These are phyloP conservation scores for Neria commutata DNA, from an alignment of 2,888 invertebrate genomes.

Conservation along the genomic window DNA sequence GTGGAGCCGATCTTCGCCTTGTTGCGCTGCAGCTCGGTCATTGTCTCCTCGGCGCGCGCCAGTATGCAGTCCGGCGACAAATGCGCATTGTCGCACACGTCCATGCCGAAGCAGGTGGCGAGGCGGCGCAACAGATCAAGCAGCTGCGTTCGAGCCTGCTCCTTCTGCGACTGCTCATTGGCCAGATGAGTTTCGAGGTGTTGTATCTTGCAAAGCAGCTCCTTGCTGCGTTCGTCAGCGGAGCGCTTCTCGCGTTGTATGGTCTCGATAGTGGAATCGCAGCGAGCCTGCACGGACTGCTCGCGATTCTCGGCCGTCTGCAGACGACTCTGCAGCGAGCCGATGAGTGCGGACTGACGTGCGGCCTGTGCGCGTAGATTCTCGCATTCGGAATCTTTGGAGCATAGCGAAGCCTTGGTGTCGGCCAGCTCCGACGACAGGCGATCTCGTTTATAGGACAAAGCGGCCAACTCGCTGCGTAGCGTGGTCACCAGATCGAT, in stretches of 20 bases:
- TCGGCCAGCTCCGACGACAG: constrained; percentile 77
- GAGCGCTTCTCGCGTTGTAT: constrained; percentile 75
- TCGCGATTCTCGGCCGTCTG: constrained; percentile 81
- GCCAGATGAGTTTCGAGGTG: constrained; percentile 74
- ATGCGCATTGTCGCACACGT: constrained; percentile 72
- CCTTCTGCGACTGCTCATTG: constrained; percentile 77
- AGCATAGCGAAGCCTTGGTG: constrained; percentile 72
- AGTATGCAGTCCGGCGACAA: constrained; percentile 74
- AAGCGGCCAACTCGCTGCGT: constrained; percentile 81
- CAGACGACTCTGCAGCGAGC: constrained; percentile 78
- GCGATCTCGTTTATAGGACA: constrained; percentile 84
- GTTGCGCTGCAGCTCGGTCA: constrained; percentile 73
- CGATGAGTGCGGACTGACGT: constrained; percentile 79
- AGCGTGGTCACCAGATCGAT: constrained; percentile 77
- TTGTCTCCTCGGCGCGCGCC: constrained; percentile 78
- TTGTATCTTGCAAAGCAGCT: constrained; percentile 76
- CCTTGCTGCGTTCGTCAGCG: constrained; percentile 78
- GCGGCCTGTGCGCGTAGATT: constrained; percentile 84
- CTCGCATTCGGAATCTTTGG: constrained; percentile 79
- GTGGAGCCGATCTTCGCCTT: constrained; percentile 65
- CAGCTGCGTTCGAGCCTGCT: constrained; percentile 69
- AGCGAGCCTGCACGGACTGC: constrained; percentile 68
- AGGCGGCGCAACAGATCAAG: constrained; percentile 77
- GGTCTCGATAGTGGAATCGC: constrained; percentile 75
- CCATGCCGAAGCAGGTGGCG: constrained; percentile 72